Percentiles rank a stretch among this genome's conserved stretches.
Evolutionary conservation across 2,113 vertebrate species (phyloP).

Genomic region (Albula goreensis): DNA sequence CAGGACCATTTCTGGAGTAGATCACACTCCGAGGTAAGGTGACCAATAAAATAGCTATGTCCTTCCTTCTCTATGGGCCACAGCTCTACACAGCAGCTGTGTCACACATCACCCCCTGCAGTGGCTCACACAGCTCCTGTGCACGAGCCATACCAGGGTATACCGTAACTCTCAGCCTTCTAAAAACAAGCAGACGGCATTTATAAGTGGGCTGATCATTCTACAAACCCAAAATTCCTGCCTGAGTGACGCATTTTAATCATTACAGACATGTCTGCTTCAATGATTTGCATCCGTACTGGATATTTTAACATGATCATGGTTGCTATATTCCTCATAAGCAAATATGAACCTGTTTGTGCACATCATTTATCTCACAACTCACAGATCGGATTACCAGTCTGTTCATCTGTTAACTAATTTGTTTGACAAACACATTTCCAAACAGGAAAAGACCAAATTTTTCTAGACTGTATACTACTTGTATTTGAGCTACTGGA

Average conservation of each 20-base stretch:
- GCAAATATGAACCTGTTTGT: background rate
- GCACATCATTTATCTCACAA: background rate
- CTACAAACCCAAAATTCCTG: background rate
- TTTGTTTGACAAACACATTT: too few relatives aligned
- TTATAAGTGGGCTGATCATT: background rate
- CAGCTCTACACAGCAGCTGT: background rate
- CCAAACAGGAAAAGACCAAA: too few relatives aligned
- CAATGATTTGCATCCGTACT: background rate
- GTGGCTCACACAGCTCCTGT: background rate
- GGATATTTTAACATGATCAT: background rate
- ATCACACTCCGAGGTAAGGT: slow-evolving; percentile 80
- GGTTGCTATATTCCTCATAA: background rate
- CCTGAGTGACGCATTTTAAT: background rate
- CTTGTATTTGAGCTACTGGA: background rate
- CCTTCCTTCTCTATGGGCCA: background rate
- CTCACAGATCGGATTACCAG: background rate
- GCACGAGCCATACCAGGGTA: background rate
- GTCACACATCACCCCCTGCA: background rate
- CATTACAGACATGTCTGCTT: background rate
- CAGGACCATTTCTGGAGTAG: slow-evolving; percentile 81
- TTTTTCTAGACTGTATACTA: too few relatives aligned
- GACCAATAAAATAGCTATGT: slow-evolving; percentile 7
- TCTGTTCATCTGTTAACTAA: too few relatives aligned
- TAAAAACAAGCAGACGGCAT: background rate
- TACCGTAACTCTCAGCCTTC: background rate